phyloP scores from a whole-genome alignment of 2,888 invertebrate genomes.

The Drosophila planitibia region DNA sequence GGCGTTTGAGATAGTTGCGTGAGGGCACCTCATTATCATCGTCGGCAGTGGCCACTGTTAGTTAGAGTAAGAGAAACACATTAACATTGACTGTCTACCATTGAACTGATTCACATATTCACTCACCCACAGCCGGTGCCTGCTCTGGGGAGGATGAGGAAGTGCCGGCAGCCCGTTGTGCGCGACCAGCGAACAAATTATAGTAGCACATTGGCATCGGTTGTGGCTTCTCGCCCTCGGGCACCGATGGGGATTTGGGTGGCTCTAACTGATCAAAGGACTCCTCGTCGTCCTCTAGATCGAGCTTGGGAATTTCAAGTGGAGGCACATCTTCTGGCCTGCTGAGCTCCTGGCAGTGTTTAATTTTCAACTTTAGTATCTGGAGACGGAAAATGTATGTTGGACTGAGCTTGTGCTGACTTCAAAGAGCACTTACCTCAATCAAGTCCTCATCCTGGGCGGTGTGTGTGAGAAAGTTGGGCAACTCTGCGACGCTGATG shows the following conservation, averaged over 20 bases:
- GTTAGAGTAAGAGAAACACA: slow-evolving; percentile 1
- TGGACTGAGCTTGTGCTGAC: background rate
- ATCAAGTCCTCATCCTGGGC: slow-evolving; percentile 83
- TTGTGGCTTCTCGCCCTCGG: slow-evolving; percentile 83
- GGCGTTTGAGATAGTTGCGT: slow-evolving; percentile 91
- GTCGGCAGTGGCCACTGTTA: slow-evolving; percentile 87
- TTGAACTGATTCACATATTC: background rate
- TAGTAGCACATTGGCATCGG: slow-evolving; percentile 85
- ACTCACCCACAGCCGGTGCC: slow-evolving; percentile 82
- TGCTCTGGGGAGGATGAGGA: slow-evolving; percentile 85
- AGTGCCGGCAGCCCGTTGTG: slow-evolving; percentile 83
- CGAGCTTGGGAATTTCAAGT: slow-evolving; percentile 70
- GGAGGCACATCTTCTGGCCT: slow-evolving; percentile 69
- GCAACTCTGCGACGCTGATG: slow-evolving; percentile 76
- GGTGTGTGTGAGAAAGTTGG: slow-evolving; percentile 78
- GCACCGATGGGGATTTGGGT: slow-evolving; percentile 72
- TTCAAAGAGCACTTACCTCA: slow-evolving; percentile 59
- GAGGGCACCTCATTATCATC: slow-evolving; percentile 95
- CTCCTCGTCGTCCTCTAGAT: slow-evolving; percentile 72
- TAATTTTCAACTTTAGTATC: slow-evolving; percentile 83
- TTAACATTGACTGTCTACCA: background rate
- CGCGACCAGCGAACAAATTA: slow-evolving; percentile 84
- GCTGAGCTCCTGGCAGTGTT: slow-evolving; percentile 76
- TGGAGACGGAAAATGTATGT: slow-evolving; percentile 25
- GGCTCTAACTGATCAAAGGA: slow-evolving; percentile 77